Evolutionary conservation across 2,113 vertebrate species (phyloP).

Genomic region (Panthera leo): DNA sequence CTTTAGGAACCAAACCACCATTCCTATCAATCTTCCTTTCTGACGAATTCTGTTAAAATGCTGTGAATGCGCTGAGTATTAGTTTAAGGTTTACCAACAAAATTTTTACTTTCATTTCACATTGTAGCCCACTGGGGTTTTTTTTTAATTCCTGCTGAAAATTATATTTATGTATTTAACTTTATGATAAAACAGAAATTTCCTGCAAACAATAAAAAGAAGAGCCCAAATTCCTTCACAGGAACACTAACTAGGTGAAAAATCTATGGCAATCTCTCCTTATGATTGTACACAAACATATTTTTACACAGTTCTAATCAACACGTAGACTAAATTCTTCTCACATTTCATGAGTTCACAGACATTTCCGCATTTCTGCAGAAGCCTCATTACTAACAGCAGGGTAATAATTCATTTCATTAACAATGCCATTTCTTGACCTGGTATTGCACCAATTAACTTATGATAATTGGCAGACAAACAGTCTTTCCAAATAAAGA

Average conservation of each 20-base stretch:
- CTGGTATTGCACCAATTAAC: not conserved
- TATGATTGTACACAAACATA: not conserved
- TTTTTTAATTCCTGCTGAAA: not conserved
- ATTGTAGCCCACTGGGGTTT: not conserved
- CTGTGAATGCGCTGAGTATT: not conserved
- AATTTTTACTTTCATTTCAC: not conserved
- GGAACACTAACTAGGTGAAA: not conserved
- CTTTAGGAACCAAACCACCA: not conserved
- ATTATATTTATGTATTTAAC: not conserved
- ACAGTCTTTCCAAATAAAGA: not conserved
- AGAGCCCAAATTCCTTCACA: not conserved
- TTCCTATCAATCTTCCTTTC: not conserved
- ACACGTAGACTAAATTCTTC: not conserved
- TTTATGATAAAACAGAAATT: constrained; percentile 9
- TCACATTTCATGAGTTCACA: not conserved
- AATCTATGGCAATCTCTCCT: not conserved
- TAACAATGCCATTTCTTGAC: constrained; percentile 23
- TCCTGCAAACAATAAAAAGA: not conserved
- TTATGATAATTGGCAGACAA: not conserved
- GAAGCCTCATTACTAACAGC: not conserved
- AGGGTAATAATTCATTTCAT: not conserved
- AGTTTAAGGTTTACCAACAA: not conserved
- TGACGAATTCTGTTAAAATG: not conserved
- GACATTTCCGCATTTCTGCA: not conserved
- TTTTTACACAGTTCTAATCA: not conserved